phyloP scores from a whole-genome alignment of 2,888 invertebrate genomes.

The Baronia brevicornis region DNA sequence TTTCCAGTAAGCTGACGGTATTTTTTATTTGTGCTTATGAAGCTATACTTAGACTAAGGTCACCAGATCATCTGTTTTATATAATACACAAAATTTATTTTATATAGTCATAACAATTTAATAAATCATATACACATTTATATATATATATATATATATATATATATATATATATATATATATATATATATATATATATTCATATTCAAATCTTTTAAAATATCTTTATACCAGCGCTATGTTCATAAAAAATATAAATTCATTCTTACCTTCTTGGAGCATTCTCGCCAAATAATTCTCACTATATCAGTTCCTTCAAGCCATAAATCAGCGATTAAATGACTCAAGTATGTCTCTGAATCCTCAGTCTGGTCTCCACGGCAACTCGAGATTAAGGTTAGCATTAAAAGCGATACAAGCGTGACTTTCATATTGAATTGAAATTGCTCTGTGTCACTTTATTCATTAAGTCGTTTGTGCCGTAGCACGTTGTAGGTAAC shows the following conservation, averaged over 20 bases:
- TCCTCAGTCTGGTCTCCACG: slow-evolving; percentile 40
- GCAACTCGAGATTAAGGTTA: slow-evolving; percentile 34
- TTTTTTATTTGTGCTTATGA: too few relatives aligned
- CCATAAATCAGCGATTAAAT: slow-evolving; percentile 65
- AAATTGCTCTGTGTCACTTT: slow-evolving; percentile 37
- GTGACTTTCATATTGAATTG: slow-evolving; percentile 30
- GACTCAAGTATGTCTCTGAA: slow-evolving; percentile 50
- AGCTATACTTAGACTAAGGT: too few relatives aligned
- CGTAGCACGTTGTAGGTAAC: slow-evolving; percentile 32
- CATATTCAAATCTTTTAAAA: too few relatives aligned
- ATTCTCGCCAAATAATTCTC: slow-evolving; percentile 65
- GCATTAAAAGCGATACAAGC: slow-evolving; percentile 30
- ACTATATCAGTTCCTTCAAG: slow-evolving; percentile 61
- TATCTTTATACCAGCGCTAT: too few relatives aligned
- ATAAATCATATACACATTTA: not conserved
- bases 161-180: too few relatives aligned
- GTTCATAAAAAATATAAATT: too few relatives aligned
- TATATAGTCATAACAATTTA: too few relatives aligned
- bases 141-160: too few relatives aligned
- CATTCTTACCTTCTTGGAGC: slow-evolving; percentile 61
- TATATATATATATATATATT: too few relatives aligned
- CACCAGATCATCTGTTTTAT: too few relatives aligned
- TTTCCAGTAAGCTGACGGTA: too few relatives aligned
- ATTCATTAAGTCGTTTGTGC: slow-evolving; percentile 35
- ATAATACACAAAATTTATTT: too few relatives aligned